A percentile compares a stretch with the other conserved stretches of the same genome.
phyloP scores from a whole-genome alignment of 2,113 vertebrate species.

The Albula glossodonta region DNA sequence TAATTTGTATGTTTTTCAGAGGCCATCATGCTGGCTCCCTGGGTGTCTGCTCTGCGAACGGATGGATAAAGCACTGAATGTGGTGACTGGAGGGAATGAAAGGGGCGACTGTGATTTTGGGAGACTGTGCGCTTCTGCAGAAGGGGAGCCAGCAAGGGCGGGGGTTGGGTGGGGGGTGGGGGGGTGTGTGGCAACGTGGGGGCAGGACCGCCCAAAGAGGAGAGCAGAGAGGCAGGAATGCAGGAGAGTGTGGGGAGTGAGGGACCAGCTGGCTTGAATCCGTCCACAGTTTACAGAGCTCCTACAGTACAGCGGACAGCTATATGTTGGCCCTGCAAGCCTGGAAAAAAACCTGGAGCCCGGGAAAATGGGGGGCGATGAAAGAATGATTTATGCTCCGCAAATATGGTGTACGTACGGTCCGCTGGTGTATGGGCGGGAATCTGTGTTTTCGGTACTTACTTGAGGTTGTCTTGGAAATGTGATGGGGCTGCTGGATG shows the following conservation, averaged over 20 bases:
- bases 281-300: slow-evolving; percentile 50
- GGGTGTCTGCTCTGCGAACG: not conserved
- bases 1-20: no score
- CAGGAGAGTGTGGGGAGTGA: not conserved
- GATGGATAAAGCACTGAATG: not conserved
- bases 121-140: not conserved
- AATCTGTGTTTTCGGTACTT: slow-evolving; percentile 41
- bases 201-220: not conserved
- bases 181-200: no score
- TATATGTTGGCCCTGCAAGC: slow-evolving; percentile 39
- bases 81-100: not conserved
- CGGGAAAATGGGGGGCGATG: slow-evolving; percentile 36
- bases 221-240: slow-evolving; percentile 14
- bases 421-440: slow-evolving; percentile 29
- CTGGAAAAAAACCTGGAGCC: slow-evolving; percentile 43
- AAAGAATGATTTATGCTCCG: slow-evolving; percentile 56
- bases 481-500: slow-evolving; percentile 10
- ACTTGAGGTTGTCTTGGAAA: slow-evolving; percentile 27
- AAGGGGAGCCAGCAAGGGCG: not conserved
- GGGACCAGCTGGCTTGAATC: slow-evolving; percentile 47
- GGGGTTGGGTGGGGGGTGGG: not conserved
- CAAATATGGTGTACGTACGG: slow-evolving; percentile 36
- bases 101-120: not conserved
- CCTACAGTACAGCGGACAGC: slow-evolving; percentile 38
- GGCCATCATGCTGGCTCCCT: not conserved